Percentiles rank a stretch among this genome's conserved stretches.
Conservation (phyloP, 2,113 vertebrate species). For the Sciurus niger region DNA sequence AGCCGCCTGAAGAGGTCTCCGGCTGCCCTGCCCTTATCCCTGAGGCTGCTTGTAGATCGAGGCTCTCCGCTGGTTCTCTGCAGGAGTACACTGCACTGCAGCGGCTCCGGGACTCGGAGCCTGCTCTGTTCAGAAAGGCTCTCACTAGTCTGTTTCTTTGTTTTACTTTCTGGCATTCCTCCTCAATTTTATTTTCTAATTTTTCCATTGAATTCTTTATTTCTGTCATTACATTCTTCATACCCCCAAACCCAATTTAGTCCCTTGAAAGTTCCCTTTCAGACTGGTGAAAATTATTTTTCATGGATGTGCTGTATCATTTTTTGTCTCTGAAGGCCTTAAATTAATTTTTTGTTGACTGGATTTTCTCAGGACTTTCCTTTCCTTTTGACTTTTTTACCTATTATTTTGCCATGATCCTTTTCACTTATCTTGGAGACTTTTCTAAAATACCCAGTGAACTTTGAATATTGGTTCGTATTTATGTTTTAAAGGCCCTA, state of each 20-base stretch:
- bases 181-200: slow-evolving; percentile 3
- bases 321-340: not conserved
- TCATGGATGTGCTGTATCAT: not conserved
- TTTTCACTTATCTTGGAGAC: not conserved
- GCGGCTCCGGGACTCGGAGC: no score
- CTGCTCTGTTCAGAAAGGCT: no score
- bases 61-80: no score
- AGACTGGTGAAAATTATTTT: not conserved
- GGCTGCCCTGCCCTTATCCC: no score
- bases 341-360: slow-evolving; percentile 20
- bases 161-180: slow-evolving; percentile 18
- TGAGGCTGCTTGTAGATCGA: no score
- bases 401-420: not conserved
- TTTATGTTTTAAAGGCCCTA: not conserved
- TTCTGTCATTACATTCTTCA: not conserved
- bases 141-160: no score
- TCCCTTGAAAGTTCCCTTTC: slow-evolving; percentile 25
- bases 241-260: not conserved
- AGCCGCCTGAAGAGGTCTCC: no score
- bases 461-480: not conserved
- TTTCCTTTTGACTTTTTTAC: slow-evolving; percentile 8
- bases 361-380: not conserved
- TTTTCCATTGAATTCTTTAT: not conserved
- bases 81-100: no score
- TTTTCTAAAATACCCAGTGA: not conserved